These are phyloP conservation scores for Thalassoma bifasciatum DNA, from an alignment of 2,113 vertebrate genomes.

Conservation along the genomic window DNA sequence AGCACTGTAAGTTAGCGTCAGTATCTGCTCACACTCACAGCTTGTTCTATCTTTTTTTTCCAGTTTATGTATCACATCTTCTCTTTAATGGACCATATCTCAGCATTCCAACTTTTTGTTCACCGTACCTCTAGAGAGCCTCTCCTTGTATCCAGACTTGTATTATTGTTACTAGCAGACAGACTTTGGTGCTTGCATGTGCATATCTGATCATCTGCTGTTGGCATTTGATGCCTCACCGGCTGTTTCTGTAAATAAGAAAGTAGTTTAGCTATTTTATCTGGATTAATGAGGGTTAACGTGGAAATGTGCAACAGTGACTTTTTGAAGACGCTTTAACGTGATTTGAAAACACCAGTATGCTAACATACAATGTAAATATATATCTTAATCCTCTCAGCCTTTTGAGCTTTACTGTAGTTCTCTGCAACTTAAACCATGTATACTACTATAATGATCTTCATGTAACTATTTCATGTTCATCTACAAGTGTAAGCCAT, in stretches of 20 bases:
- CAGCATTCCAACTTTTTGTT: conserved; percentile 36
- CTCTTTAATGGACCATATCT: conserved; percentile 19
- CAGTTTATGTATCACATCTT: neutral
- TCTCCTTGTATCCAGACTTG: conserved; percentile 29
- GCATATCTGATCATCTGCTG: conserved; percentile 28
- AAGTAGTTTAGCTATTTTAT: conserved; percentile 53
- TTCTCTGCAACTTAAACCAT: conserved; percentile 36
- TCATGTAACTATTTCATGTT: conserved; percentile 54
- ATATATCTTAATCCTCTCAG: conserved; percentile 31
- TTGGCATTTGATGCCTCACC: conserved; percentile 7
- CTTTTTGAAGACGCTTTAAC: conserved; percentile 2
- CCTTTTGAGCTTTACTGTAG: conserved; percentile 33
- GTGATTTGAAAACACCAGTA: conserved; percentile 41
- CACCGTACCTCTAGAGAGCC: conserved; percentile 2
- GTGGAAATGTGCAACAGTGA: conserved; percentile 49
- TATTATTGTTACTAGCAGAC: conserved; percentile 30
- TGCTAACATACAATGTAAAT: conserved; percentile 57
- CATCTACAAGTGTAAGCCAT: conserved; percentile 47
- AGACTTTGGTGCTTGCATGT: conserved; percentile 60
- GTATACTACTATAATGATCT: conserved; percentile 43
- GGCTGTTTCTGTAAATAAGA: conserved; percentile 57
- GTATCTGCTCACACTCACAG: neutral
- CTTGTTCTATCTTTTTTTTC: neutral
- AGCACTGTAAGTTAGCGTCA: neutral
- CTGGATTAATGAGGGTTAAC: conserved; percentile 46